Evolutionary conservation across 2,797 vertebrate genomes (phyloP).

Genomic region (Gallinago stenura): DNA sequence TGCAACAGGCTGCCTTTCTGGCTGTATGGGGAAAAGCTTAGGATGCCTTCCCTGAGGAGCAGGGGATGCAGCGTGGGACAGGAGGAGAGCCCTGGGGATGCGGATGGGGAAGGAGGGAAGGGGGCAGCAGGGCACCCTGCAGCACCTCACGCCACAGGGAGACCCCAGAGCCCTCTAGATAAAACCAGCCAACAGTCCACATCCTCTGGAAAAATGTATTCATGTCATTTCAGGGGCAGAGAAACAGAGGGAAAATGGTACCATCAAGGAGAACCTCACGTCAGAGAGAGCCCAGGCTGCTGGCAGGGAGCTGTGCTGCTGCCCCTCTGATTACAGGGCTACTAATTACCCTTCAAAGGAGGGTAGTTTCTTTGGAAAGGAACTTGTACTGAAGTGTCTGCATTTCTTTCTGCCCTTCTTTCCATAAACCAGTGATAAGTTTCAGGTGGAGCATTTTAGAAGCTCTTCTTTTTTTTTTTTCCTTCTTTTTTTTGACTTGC

Average conservation of each 20-base stretch:
- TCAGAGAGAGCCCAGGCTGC: not conserved
- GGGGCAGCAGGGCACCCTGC: not conserved
- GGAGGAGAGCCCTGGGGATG: not conserved
- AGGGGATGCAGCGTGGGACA: not conserved
- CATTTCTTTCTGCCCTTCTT: not conserved
- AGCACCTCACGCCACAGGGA: not conserved
- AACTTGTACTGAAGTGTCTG: not conserved
- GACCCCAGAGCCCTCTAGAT: not conserved
- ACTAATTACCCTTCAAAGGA: not conserved
- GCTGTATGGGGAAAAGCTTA: not conserved
- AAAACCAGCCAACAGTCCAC: not conserved
- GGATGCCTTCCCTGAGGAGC: not conserved
- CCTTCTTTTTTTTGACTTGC: not conserved
- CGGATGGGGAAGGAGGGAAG: not conserved
- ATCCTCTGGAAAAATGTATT: not conserved
- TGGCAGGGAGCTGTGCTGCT: not conserved
- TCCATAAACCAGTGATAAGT: not conserved
- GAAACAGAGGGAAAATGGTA: not conserved
- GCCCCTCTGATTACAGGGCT: not conserved
- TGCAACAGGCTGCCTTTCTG: not conserved
- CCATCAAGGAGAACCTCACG: not conserved
- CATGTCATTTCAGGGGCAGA: not conserved
- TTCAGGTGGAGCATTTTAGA: not conserved
- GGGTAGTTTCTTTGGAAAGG: not conserved
- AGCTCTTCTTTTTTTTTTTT: not conserved